Conservation (phyloP, 2,113 vertebrate species). For the Siniperca chuatsi region DNA sequence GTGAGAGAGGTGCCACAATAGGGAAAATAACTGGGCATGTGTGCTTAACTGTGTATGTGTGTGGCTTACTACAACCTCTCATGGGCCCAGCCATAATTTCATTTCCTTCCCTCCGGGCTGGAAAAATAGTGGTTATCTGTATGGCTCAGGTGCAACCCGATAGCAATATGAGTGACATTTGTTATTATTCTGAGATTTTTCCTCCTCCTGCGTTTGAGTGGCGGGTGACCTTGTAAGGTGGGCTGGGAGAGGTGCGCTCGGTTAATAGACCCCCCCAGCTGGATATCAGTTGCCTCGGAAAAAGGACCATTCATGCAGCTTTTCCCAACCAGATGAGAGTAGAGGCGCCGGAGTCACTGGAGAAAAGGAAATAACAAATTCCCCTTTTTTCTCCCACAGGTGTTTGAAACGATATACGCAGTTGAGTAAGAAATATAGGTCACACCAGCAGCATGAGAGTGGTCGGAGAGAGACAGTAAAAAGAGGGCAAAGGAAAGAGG, state of each 20-base stretch:
- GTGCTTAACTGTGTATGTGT: constrained; percentile 34
- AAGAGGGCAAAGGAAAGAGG: constrained; percentile 29
- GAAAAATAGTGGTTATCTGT: constrained; percentile 79
- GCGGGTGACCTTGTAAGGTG: constrained; percentile 75
- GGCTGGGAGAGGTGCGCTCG: constrained; percentile 29
- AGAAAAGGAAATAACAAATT: constrained; percentile 63
- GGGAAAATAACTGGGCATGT: constrained; percentile 19
- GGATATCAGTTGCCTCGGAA: constrained; percentile 50
- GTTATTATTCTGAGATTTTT: constrained; percentile 75
- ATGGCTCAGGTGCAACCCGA: constrained; percentile 80
- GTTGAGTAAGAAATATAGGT: constrained; percentile 78
- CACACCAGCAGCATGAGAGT: constrained; percentile 46
- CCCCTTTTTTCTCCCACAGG: constrained; percentile 59
- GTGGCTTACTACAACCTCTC: constrained; percentile 36
- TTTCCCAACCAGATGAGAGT: constrained; percentile 71
- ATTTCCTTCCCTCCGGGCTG: constrained; percentile 67
- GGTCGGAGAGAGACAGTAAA: constrained; percentile 34
- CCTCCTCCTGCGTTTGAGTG: constrained; percentile 62
- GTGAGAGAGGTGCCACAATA: constrained; percentile 39
- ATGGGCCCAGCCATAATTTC: constrained; percentile 62
- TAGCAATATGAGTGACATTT: constrained; percentile 78
- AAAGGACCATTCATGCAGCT: constrained; percentile 60
- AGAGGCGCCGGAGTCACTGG: constrained; percentile 52
- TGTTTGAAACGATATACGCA: constrained; percentile 75
- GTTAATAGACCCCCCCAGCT: constrained; percentile 72